phyloP scores from a whole-genome alignment of 2,888 invertebrate species.

The Torymus auratus region DNA sequence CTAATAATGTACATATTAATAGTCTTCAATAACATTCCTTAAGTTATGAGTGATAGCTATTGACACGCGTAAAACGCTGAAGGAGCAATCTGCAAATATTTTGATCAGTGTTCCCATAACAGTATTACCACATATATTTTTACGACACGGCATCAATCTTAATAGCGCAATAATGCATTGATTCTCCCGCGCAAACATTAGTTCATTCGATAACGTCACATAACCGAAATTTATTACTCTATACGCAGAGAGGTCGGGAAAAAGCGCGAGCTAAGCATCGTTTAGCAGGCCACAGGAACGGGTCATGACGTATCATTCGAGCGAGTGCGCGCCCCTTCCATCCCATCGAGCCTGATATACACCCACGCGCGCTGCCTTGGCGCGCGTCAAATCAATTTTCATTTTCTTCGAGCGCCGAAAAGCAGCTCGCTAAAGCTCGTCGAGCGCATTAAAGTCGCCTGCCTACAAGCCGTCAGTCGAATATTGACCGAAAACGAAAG shows the following conservation, averaged over 20 bases:
- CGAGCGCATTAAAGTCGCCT: no score
- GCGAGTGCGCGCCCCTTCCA: not conserved
- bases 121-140: conserved; percentile 3
- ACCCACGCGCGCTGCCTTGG: not conserved
- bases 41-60: not conserved
- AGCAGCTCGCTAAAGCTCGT: not conserved
- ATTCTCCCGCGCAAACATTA: conserved; percentile 23
- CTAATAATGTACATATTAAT: conserved; percentile 16
- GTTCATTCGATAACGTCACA: conserved; percentile 13
- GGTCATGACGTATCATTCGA: conserved; percentile 16
- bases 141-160: conserved; percentile 36
- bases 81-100: conserved; percentile 20
- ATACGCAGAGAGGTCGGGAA: not conserved
- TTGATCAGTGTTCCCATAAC: conserved; percentile 10
- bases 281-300: not conserved
- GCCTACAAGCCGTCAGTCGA: not conserved
- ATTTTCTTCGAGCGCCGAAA: conserved; percentile 23
- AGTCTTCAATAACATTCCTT: conserved; percentile 26
- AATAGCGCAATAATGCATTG: conserved; percentile 28
- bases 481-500: conserved; percentile 30
- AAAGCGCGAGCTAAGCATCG: conserved; percentile 25
- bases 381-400: conserved; percentile 50
- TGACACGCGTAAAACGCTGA: conserved; percentile 2
- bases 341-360: not conserved
- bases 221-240: conserved; percentile 23